phyloP scores from a whole-genome alignment of 2,888 invertebrate genomes.

The Lepidochitona cinerea region DNA sequence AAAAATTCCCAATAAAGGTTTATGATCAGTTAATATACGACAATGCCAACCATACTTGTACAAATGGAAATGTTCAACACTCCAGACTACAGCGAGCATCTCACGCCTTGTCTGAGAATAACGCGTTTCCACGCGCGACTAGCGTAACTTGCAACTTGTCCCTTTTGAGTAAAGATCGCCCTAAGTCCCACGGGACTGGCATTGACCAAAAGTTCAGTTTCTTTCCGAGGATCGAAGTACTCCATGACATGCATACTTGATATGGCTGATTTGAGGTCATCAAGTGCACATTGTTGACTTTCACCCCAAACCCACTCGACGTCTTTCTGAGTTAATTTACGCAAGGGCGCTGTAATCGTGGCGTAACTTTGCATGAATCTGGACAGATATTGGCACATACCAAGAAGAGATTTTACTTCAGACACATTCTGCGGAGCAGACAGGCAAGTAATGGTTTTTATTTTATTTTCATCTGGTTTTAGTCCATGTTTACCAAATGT shows the following conservation, averaged over 20 bases:
- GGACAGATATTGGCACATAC: slow-evolving; percentile 26
- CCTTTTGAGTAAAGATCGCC: slow-evolving; percentile 37
- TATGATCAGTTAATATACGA: slow-evolving; percentile 47
- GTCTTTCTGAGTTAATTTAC: slow-evolving; percentile 32
- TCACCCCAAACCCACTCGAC: slow-evolving; percentile 27
- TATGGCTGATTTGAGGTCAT: slow-evolving; percentile 32
- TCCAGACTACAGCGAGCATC: slow-evolving; percentile 44
- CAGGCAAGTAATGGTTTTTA: slow-evolving; percentile 1
- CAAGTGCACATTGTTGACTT: slow-evolving; percentile 26
- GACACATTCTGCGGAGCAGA: slow-evolving; percentile 9
- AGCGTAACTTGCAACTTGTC: slow-evolving; percentile 34
- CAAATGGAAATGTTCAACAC: slow-evolving; percentile 49
- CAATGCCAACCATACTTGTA: slow-evolving; percentile 46
- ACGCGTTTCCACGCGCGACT: slow-evolving; percentile 39
- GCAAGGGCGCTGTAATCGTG: slow-evolving; percentile 31
- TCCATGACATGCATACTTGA: slow-evolving; percentile 28
- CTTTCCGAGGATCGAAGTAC: slow-evolving; percentile 33
- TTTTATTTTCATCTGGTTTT: slow-evolving; percentile 6
- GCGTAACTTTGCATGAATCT: slow-evolving; percentile 33
- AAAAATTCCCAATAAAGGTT: slow-evolving; percentile 48
- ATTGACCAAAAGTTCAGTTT: slow-evolving; percentile 40
- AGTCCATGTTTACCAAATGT: slow-evolving; percentile 8
- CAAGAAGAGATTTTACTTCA: slow-evolving; percentile 26
- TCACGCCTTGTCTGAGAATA: slow-evolving; percentile 51
- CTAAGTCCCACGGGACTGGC: slow-evolving; percentile 43